Base-by-base conservation (phyloP, 2,797 vertebrate species). In the Megalops cyprinoides region DNA sequence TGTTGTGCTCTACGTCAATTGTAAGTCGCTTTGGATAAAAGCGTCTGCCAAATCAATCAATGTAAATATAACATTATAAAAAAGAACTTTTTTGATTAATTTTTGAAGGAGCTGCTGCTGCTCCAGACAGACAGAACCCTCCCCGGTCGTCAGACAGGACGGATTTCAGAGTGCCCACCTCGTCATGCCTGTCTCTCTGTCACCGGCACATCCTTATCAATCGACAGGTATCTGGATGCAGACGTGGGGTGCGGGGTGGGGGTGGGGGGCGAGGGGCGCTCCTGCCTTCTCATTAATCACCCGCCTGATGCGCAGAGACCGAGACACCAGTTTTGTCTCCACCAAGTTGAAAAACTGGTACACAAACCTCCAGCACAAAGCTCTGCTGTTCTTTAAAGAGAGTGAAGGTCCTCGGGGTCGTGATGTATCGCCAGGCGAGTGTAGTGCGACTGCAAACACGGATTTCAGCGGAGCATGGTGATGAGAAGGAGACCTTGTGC, bases 351-450 rank as follows among this genome's bases (percentile, higher is more conserved):
- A 8, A 23, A 58, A 58, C 56, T 7, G 44, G 25, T 46, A 42
- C 10, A 46, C 15, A 46, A 31, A 42, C 42, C 55, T 78, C 31
- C 48, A 25, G 28, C 25, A 58, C 37, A 12, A 53, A 5, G n/a
- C 23, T 25, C 67, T 23, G 48, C 23, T 37, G 76, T 62, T 65
- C 48, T 62, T 78, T 78, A 78, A 78, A 62, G 37, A 62, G 65
- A 78, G 78, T 78, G n/a, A 37, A 65, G 42, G 58, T 49, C 42
- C 48, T 48, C 78, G 34, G 77, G n/a, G 44, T 44, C 9, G 39
- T 44, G 69, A n/a, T 7, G 49, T 8, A 15, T 51, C 7, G 15
- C 7, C 7, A 49, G 7, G 49, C 4, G 37, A 3, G 2, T 78
- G 39, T 5, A 78, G 25, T 8, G 20, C 42, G 31, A 46, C 39